Base-by-base conservation (phyloP, 1,140 invertebrate species). In the Amyelois transitella region DNA sequence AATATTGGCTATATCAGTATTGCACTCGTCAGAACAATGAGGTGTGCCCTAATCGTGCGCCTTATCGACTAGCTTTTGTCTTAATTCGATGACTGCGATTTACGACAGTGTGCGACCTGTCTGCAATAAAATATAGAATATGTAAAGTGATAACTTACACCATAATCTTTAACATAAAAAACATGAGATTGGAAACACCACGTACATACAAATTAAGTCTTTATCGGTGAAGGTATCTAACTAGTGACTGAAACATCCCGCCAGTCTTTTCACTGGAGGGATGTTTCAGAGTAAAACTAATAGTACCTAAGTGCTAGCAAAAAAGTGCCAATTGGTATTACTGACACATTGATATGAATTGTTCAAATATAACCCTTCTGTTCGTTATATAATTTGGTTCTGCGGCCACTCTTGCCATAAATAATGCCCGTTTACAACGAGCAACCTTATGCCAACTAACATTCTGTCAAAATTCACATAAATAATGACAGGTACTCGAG, bases 391-490 rank as follows among this genome's bases (percentile, higher is more conserved):
- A 14, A 38, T 14, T 1, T 14, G 32, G 12, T 38, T 28, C 7
- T 1, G 32, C 32, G 32, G 25, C 12, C 25, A 28, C 65, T 72
- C 63, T 78, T 53, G 63, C 77, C 71, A 80, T 86, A 88, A 88
- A 85, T 83, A 77, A 81, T 73, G 62, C 69, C 72, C 80, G 75
- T 78, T 77, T 77, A 72, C 58, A 76, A 69, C 69, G 70, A 76
- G 60, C 64, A 64, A 71, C 69, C 62, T 63, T 21, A 48, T 58
- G 56, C 63, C 60, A 67, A 67, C 72, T 69, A 18, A 44, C 20
- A 43, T 69, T 58, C 75, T 77, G 81, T 84, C 79, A 85, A 87
- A 84, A 81, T 80, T 84, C 81, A 79, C 81, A 85, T 87, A 87
- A 86, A 84, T 81, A 83, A 84, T 82, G 74, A 77, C 72, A 65